These are phyloP conservation scores for Ctena decussata DNA, from an alignment of 2,888 invertebrate species.

Conservation along the genomic window DNA sequence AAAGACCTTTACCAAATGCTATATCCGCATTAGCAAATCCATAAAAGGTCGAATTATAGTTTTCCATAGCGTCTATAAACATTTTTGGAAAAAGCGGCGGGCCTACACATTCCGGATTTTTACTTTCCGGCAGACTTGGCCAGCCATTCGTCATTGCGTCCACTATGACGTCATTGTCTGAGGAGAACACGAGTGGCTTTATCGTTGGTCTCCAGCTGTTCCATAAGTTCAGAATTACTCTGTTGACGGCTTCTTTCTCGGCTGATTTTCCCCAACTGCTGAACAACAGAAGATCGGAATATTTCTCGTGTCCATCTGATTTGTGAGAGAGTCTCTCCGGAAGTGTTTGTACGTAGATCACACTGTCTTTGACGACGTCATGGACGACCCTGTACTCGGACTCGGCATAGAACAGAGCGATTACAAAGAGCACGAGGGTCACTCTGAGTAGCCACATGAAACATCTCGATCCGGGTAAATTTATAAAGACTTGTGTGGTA, in stretches of 20 bases:
- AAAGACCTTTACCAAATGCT: constrained; percentile 12
- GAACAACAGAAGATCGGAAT: neutral
- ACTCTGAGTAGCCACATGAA: neutral
- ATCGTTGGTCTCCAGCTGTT: neutral
- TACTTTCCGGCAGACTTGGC: neutral
- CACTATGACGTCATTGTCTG: constrained; percentile 5
- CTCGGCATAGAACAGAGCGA: neutral
- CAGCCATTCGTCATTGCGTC: neutral
- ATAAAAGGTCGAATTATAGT: constrained; percentile 21
- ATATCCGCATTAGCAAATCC: constrained; percentile 26
- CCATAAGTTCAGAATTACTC: neutral
- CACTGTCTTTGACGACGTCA: neutral
- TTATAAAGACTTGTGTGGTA: neutral
- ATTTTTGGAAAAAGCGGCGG: neutral
- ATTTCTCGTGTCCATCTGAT: neutral
- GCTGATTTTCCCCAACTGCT: neutral
- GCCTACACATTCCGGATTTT: neutral
- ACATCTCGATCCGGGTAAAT: neutral
- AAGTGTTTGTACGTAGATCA: neutral
- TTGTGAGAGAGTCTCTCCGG: neutral
- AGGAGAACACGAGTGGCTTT: constrained; percentile 6
- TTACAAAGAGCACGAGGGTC: neutral
- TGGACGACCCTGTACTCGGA: neutral
- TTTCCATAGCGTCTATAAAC: constrained; percentile 7
- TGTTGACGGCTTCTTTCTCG: neutral